Evolutionary conservation across 1,140 invertebrate species (phyloP).

Genomic region (Leptinotarsa undecemlineata): DNA sequence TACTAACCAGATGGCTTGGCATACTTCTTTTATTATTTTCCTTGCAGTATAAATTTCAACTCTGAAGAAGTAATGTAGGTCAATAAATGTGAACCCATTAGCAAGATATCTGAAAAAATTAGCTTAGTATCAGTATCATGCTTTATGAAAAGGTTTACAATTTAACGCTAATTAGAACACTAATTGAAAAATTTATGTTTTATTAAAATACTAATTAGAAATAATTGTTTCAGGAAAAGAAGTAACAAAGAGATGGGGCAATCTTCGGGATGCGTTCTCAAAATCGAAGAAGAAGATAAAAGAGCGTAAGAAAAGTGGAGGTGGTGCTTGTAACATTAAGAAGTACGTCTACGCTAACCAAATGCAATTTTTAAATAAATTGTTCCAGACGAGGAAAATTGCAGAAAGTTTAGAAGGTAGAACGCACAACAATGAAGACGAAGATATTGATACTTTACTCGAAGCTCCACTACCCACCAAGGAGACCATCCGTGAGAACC

Average conservation of each 20-base stretch:
- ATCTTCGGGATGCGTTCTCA: constrained; percentile 21
- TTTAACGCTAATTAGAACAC: neutral
- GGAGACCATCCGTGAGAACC: constrained; percentile 11
- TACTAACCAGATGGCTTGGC: constrained; percentile 21
- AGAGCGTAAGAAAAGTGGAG: constrained; percentile 16
- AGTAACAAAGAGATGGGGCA: constrained; percentile 20
- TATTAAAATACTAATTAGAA: neutral
- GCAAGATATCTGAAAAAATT: constrained; percentile 25
- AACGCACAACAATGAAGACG: constrained; percentile 10
- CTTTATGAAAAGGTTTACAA: constrained; percentile 10
- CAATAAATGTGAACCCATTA: constrained; percentile 15
- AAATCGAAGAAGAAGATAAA: constrained; percentile 18
- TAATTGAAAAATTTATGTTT: neutral
- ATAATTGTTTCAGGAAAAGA: constrained; percentile 25
- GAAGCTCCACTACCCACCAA: constrained; percentile 9
- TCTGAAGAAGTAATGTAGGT: constrained; percentile 21
- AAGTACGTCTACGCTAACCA: constrained; percentile 23
- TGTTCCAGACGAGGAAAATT: constrained; percentile 18
- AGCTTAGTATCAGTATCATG: neutral
- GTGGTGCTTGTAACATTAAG: constrained; percentile 1
- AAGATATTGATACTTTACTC: constrained; percentile 18
- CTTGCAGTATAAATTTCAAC: constrained; percentile 17
- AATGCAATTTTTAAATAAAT: constrained; percentile 29
- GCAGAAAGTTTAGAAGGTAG: constrained; percentile 12
- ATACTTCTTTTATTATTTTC: constrained; percentile 26